Evolutionary conservation across 2,797 vertebrate species (phyloP), one percentile per base, ranked within the genome.

Genomic region (Pseudochirops corinnae): DNA sequence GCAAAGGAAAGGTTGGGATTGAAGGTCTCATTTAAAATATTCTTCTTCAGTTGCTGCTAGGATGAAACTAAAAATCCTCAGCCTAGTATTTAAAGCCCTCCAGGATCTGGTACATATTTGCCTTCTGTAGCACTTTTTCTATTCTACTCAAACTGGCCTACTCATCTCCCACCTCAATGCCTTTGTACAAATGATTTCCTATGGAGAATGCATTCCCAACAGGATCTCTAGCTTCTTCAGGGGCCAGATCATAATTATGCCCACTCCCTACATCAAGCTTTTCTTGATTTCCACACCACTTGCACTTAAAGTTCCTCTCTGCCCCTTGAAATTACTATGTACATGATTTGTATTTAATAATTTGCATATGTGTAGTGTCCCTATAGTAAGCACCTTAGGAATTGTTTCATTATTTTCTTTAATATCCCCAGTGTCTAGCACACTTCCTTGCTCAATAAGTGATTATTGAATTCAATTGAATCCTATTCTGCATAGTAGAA

Each of bases 1-100:
- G 56, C 50, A 95, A 95, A 93, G 57, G 93, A 56, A 95, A 94
- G 52, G 90, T 67, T 62, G 9, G n/a, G 93, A 55, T 90, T 26
- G 13, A 91, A 28, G 57, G 6, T 92, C 93, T 93, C 3, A 95
- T 91, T 94, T 94, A 91, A 91, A 95, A 56, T 52, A 93, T 46
- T 91, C 10, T 92, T 93, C 90, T 53, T 33, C n/a, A 82, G 10
- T 82, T 24, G 18, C n/a, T 18, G 21, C 16, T 82, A 24, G n/a
- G 67, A 39, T 39, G 39, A 82, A 46, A 82, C 9, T 46, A 21
- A 46, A 82, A 82, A 24, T 39, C 16, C n/a, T 82, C n/a, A 82
- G 21, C 18, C 18, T 24, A 46, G 21, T 39, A 46, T 82, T 39
- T 46, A 46, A 82, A 82, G 21, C 18, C 7, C n/a, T 46, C 67